Evolutionary conservation across 2,888 invertebrate genomes (phyloP).

Genomic region (Scaptomyza polygonia): DNA sequence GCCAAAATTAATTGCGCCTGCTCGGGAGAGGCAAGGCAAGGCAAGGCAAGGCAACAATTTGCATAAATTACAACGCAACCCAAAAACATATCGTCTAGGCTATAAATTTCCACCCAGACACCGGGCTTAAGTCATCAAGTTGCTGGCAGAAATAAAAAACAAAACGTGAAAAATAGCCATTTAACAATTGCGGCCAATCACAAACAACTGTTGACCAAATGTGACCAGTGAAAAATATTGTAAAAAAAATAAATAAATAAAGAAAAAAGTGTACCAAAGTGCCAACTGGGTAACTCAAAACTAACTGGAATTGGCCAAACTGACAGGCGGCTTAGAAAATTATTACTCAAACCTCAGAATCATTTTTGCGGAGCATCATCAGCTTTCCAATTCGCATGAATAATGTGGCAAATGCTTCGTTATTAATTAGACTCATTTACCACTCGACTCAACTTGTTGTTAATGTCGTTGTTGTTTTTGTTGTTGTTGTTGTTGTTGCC

Average conservation of each 20-base stretch:
- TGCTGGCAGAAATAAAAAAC: slow-evolving; percentile 3
- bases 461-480: slow-evolving; percentile 23
- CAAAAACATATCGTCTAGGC: slow-evolving; percentile 63
- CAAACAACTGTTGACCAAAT: slow-evolving; percentile 48
- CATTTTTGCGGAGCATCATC: slow-evolving; percentile 25
- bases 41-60: slow-evolving; percentile 70
- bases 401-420: slow-evolving; percentile 83
- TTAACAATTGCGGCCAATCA: slow-evolving; percentile 17
- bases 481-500: slow-evolving; percentile 60
- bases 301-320: slow-evolving; percentile 31
- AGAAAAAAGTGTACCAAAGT: slow-evolving; percentile 11
- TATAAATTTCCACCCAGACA: slow-evolving; percentile 70
- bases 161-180: slow-evolving; percentile 14
- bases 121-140: slow-evolving; percentile 69
- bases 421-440: slow-evolving; percentile 84
- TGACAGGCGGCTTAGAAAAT: slow-evolving; percentile 50
- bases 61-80: slow-evolving; percentile 64
- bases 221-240: slow-evolving; percentile 42
- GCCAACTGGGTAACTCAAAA: slow-evolving; percentile 22
- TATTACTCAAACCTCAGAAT: slow-evolving; percentile 55
- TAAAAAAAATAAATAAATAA: slow-evolving; percentile 7
- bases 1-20: slow-evolving; percentile 65
- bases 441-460: slow-evolving; percentile 51
- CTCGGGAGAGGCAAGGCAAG: slow-evolving; percentile 35
- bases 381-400: slow-evolving; percentile 59